Evolutionary conservation across 2,888 invertebrate genomes (phyloP).

Genomic region (Ceraclea dissimilis): DNA sequence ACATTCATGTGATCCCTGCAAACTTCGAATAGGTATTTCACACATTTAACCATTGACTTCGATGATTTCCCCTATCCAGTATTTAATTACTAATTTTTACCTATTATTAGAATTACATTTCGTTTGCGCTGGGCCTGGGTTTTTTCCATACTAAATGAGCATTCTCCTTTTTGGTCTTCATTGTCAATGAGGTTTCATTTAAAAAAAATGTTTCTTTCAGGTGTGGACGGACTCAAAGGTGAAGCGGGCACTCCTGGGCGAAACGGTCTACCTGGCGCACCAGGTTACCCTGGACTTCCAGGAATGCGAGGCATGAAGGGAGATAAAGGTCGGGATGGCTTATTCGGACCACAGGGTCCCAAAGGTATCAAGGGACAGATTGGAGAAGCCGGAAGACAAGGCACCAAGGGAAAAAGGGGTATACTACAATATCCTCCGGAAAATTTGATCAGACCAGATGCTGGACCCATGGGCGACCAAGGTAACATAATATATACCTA

Average conservation of each 20-base stretch:
- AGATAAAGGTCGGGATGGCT: conserved; percentile 5
- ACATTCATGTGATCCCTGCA: too few species aligned
- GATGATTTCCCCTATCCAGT: too few species aligned
- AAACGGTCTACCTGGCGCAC: conserved; percentile 31
- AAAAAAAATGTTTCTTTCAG: too few species aligned
- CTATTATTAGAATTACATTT: too few species aligned
- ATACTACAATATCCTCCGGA: conserved; percentile 4
- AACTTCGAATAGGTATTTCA: too few species aligned
- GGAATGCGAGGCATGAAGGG: conserved; percentile 44
- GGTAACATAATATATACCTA: conserved; percentile 30
- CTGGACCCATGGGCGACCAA: conserved; percentile 34
- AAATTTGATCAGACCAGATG: conserved; percentile 1
- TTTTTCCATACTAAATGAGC: too few species aligned
- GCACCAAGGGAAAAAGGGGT: conserved; percentile 36
- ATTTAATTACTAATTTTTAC: too few species aligned
- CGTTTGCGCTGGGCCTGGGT: too few species aligned
- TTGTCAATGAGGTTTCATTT: too few species aligned
- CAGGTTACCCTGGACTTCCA: conserved; percentile 34
- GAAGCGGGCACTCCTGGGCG: conserved; percentile 27
- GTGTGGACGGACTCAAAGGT: conserved; percentile 29
- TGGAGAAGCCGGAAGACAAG: conserved; percentile 2
- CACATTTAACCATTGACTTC: too few species aligned
- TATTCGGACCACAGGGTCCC: conserved; percentile 3
- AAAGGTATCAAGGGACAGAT: conserved; percentile 8
- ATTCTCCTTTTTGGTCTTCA: too few species aligned